Base-by-base conservation (phyloP, 2,113 vertebrate genomes). In the Xiphophorus maculatus region DNA sequence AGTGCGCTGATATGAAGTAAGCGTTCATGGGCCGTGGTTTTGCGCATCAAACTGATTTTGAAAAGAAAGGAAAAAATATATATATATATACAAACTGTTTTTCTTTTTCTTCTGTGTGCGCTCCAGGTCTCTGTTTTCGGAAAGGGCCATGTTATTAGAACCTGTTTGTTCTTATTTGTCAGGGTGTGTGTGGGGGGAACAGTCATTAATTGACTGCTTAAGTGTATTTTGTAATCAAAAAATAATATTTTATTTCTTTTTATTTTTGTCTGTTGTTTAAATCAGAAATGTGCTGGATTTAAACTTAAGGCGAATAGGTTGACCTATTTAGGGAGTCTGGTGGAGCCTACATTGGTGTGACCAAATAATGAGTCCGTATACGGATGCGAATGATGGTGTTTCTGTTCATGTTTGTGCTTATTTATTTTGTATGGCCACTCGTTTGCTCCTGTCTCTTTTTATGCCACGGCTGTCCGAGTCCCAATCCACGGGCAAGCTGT, bases 391-490 rank as follows among this genome's bases (percentile, higher is more conserved):
- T 89, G 71, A 79, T 27, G 81, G 87, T 80, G 14, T 84, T 74
- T 75, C 40, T 84, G 77, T 84, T 88, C 81, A 70, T 42, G 83
- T 71, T 74, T 87, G 74, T 88, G 80, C 82, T 77, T 93, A 93
- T 93, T 94, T 94, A 93, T 92, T 92, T 89, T 85, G 83, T 91
- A 86, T n/a, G 51, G 87, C 89, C 82, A 84, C 74, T 90, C 73
- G 75, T 88, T 92, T 87, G 77, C 83, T 83, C 69, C 69, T 87
- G 3, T 58, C 68, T 70, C 51, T 10, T 87, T 85, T 72, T 66
- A 82, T 75, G 75, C 68, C 84, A 91, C 77, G 74, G 69, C 77
- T 67, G 79, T 79, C 42, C 48, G 79, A 76, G 66, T 74, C 74
- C 64, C 70, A 69, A 65, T 77, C 17, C 73, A 86, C 61, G 62